These are phyloP conservation scores for Pyrochroa serraticornis DNA, from an alignment of 2,888 invertebrate species.

Conservation along the genomic window DNA sequence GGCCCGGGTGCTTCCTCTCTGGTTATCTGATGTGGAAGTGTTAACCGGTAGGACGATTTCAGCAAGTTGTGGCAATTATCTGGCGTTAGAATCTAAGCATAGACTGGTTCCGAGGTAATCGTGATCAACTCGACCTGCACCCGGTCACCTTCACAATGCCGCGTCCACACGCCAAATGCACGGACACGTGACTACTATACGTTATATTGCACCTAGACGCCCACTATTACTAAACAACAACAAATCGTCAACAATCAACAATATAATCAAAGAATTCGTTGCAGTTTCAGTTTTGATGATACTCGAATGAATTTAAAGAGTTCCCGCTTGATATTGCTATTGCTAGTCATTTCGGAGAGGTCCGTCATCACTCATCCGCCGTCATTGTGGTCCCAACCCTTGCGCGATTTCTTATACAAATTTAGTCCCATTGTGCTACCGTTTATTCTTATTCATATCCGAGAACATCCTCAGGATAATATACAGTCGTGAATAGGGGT, in stretches of 20 bases:
- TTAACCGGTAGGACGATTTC: conserved; percentile 25
- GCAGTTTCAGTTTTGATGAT: neutral
- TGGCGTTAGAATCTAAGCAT: conserved; percentile 47
- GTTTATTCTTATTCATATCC: conserved; percentile 49
- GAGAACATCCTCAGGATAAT: conserved; percentile 44
- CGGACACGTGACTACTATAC: conserved; percentile 45
- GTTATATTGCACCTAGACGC: conserved; percentile 5
- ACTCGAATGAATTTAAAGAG: neutral
- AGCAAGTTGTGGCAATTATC: conserved; percentile 41
- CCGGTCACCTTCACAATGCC: conserved; percentile 58
- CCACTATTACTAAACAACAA: conserved; percentile 1
- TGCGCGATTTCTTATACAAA: conserved; percentile 51
- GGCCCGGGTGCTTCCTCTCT: no score
- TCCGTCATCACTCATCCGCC: conserved; percentile 52
- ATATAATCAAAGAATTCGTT: neutral
- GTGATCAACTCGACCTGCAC: conserved; percentile 51
- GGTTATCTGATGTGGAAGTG: neutral
- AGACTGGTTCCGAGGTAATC: conserved; percentile 50
- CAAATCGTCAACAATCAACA: neutral
- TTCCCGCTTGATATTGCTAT: neutral
- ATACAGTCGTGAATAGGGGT: conserved; percentile 34
- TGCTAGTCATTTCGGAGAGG: conserved; percentile 10
- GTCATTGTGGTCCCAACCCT: conserved; percentile 37
- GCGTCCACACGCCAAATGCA: conserved; percentile 49
- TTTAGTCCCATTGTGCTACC: conserved; percentile 49